These are phyloP conservation scores for Alaudala cheleensis DNA, from an alignment of 2,113 vertebrate species.

Conservation along the genomic window DNA sequence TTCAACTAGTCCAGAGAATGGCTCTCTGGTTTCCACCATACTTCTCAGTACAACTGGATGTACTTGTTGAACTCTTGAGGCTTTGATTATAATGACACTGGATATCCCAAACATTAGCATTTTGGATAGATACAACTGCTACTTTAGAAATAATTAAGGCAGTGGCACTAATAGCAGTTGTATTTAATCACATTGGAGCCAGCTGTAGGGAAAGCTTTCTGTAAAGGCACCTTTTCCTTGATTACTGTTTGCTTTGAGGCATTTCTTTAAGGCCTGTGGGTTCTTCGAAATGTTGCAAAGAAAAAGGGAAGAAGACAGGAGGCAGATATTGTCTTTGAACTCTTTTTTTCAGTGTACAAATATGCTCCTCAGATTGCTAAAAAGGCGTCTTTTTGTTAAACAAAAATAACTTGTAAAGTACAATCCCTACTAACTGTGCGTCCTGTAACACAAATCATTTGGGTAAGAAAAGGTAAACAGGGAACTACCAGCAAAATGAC, in stretches of 20 bases:
- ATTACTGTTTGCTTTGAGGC: not conserved
- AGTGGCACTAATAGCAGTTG: not conserved
- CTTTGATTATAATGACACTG: not conserved
- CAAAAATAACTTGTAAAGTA: not conserved
- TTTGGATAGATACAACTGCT: not conserved
- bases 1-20: not conserved
- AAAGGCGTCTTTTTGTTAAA: not conserved
- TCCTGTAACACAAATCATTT: not conserved
- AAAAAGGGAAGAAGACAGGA: not conserved
- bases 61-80: not conserved
- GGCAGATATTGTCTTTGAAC: not conserved
- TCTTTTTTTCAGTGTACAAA: rapidly evolving
- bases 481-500: not conserved
- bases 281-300: not conserved
- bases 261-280: not conserved
- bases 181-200: not conserved
- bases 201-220: not conserved
- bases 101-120: not conserved
- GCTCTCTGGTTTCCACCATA: not conserved
- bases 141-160: not conserved
- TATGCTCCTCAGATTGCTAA: not conserved
- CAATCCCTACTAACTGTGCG: not conserved
- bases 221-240: not conserved
- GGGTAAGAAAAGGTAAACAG: not conserved
- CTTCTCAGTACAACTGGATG: not conserved